Conservation (phyloP, 2,888 invertebrate species). For the Pseudeuparius sepicola region DNA sequence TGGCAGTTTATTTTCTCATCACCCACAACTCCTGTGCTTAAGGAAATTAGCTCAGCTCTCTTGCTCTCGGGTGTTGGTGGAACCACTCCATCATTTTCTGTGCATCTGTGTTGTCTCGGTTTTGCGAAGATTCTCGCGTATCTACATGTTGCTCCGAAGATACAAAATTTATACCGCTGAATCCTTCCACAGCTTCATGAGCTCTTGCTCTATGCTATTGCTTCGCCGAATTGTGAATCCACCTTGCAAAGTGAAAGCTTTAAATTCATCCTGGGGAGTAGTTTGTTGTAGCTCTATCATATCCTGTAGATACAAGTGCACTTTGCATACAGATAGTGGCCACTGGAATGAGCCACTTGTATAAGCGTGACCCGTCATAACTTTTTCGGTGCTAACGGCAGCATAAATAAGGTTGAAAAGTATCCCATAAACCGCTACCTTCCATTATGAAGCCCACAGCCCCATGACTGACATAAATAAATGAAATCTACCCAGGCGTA, state of each 20-base stretch:
- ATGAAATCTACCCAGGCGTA: slow-evolving; percentile 10
- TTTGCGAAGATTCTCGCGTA: no score
- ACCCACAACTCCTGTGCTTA: slow-evolving; percentile 6
- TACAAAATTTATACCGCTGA: background rate
- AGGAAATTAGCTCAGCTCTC: slow-evolving; percentile 4
- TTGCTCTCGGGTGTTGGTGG: slow-evolving; percentile 4
- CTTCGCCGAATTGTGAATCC: slow-evolving; percentile 4
- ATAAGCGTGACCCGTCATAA: no score
- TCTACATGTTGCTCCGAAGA: no score
- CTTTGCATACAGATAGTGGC: slow-evolving; percentile 10
- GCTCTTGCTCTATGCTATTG: slow-evolving; percentile 4
- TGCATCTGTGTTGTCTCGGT: no score
- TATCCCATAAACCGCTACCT: slow-evolving; percentile 32
- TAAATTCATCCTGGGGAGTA: slow-evolving; percentile 2
- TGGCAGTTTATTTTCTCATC: slow-evolving; percentile 5
- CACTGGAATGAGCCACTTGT: no score
- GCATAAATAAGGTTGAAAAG: slow-evolving; percentile 23
- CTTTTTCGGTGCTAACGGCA: no score
- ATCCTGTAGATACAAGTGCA: slow-evolving; percentile 8
- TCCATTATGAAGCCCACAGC: slow-evolving; percentile 26
- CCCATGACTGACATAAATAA: slow-evolving; percentile 13
- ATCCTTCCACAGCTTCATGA: slow-evolving; percentile 5
- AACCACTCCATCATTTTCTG: no score
- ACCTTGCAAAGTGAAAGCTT: slow-evolving; percentile 4
- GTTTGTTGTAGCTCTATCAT: no score